Base-by-base conservation (phyloP, 2,113 vertebrate genomes). In the Rostratula benghalensis region DNA sequence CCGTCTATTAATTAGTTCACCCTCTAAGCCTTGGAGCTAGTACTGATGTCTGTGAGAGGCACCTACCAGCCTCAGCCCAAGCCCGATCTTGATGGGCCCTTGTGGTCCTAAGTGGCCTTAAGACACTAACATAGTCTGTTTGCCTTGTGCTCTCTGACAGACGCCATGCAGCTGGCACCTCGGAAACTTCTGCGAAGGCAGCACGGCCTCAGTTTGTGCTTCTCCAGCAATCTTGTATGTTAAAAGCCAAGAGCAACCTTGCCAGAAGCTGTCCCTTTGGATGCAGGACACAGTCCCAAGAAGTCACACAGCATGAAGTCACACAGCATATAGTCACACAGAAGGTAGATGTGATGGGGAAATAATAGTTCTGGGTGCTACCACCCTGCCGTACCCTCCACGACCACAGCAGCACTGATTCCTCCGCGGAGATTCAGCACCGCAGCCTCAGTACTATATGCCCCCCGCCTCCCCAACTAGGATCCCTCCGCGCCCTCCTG, bases 381-480 rank as follows among this genome's bases (percentile, higher is more conserved):
- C 3, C 12, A 0, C 6, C 5, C 0, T 23, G 8, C 4, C 3
- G 1, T 3, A 0, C 17, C 41, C 33, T 0, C 7, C 9, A 2
- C 6, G 9, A 4, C 5, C 11, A 33, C 5, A 2, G 6, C 21
- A 3, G 2, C 3, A 0, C 0, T 11, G 21, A 56, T 19, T 2
- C 17, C 37, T 9, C 6, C 53, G 33, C 81, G 1, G 1, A 2
- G 1, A 2, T 3, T 0, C 9, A 11, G 18, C 51, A 16, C 51
- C 60, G 1, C 1, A 2, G 0, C 1, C 2, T 0, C 10, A 1
- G 1, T 3, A 4, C 7, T 3, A 20, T 31, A 4, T 13, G 20
- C 4, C 43, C 43, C 10, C 17, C 7, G 13, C 43, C 3, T 3
- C 4, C 11, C 4, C 22, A 3, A 3, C 15, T 3, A 11, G 2